Evolutionary conservation across 2,113 vertebrate species (phyloP), one percentile per base, ranked within the genome.

Genomic region (Ovis canadensis): DNA sequence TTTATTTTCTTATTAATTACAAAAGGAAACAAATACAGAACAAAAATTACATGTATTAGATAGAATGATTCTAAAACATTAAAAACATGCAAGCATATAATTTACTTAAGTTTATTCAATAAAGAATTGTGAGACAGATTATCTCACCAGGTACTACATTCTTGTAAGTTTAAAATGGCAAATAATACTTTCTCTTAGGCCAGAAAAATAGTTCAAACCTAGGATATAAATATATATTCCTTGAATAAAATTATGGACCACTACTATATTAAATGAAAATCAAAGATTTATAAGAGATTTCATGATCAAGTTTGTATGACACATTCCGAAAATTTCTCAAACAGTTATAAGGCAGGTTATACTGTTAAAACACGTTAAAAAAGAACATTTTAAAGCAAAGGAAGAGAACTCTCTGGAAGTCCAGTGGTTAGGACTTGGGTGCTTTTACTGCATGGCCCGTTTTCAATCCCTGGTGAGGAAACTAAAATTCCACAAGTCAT

Each of bases 191-290:
- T 77, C 48, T 55, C 13, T 13, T 89, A 62, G 43, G 9, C 19
- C 64, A 82, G 55, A 94, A 94, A 97, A 87, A 43, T 4, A 91
- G 52, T 96, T 94, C 54, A 81, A 97, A 96, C 81, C 36, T 93
- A 85, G 55, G 29, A 82, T 15, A 87, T 25, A 3, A 90, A 82
- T 25, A 96, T 23, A 48, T 29, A 60, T 1, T 16, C 7, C 89
- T 67, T 82, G 43, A 94, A 71, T 27, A 78, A 91, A 94, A 85
- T 36, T 85, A 95, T 91, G 90, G 36, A 78, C 33, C n/a, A 90
- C 19, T 89, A 86, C 5, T n/a, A 88, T 7, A 84, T 29, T 80
- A 84, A 78, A 48, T 67, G 50, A 92, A 97, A 91, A 74, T 27
- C 23, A 92, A 90, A 97, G 81, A 82, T 94, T 78, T 94, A 7